Conservation (phyloP, 2,113 vertebrate species). For the Oenanthe melanoleuca region DNA sequence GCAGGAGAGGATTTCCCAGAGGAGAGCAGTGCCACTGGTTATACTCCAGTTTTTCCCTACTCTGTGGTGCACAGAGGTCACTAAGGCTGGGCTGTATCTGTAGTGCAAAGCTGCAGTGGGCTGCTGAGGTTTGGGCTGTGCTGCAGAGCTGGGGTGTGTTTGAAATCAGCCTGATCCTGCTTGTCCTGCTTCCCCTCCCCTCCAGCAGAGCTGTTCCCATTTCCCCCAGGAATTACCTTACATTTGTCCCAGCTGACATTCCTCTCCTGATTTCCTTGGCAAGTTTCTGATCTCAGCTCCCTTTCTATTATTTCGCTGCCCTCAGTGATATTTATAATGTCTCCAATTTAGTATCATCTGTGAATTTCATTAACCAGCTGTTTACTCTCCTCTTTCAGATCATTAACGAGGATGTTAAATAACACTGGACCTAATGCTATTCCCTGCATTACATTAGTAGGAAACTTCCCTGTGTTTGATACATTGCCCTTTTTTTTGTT, state of each 20-base stretch:
- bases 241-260: constrained; percentile 34
- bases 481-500: constrained; percentile 26
- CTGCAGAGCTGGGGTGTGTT: not conserved
- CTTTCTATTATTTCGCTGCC: constrained; percentile 34
- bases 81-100: not conserved
- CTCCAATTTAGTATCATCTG: constrained; percentile 57
- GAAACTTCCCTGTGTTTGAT: constrained; percentile 30
- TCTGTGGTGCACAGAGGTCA: not conserved
- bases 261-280: constrained; percentile 35
- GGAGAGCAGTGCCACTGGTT: not conserved
- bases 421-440: constrained; percentile 43
- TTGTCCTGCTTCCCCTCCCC: not conserved
- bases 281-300: constrained; percentile 41
- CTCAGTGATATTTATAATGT: constrained; percentile 41
- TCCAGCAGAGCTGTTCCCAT: not conserved
- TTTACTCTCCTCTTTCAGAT: constrained; percentile 63
- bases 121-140: not conserved
- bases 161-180: not conserved
- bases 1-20: not conserved
- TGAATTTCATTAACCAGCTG: constrained; percentile 60
- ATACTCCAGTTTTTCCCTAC: not conserved
- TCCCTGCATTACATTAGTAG: constrained; percentile 31
- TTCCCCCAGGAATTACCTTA: not conserved
- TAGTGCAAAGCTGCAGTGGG: not conserved
- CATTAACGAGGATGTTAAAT: constrained; percentile 65